Conservation (phyloP, 30 jellyfish, hydroid and myxozoan species). For the Pseudorhiza aurosa region DNA sequence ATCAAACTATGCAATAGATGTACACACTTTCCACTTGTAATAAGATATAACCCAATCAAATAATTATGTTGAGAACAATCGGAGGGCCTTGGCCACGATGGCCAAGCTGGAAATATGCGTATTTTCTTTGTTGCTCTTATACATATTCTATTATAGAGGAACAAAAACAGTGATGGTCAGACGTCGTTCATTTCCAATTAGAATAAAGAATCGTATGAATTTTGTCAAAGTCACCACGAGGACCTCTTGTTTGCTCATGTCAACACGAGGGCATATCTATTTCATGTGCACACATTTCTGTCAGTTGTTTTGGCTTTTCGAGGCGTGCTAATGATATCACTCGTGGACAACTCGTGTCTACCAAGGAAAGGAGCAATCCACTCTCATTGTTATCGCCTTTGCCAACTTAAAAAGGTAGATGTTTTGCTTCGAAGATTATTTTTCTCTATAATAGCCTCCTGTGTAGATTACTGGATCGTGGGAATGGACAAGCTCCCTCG, state of each 20-base stretch:
- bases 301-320: slow-evolving; percentile 59
- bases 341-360: slow-evolving; percentile 40
- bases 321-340: slow-evolving; percentile 60
- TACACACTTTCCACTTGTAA: slow-evolving; percentile 37
- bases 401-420: slow-evolving; percentile 37
- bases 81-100: slow-evolving; percentile 45
- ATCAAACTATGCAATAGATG: slow-evolving; percentile 6
- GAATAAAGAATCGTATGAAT: slow-evolving; percentile 56
- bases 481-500: slow-evolving; percentile 1
- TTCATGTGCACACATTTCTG: slow-evolving; percentile 43
- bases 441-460: slow-evolving; percentile 74
- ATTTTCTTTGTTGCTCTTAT: slow-evolving; percentile 45
- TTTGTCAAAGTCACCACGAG: slow-evolving; percentile 53
- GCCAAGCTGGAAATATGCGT: slow-evolving; percentile 71
- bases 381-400: slow-evolving; percentile 30
- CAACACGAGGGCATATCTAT: slow-evolving; percentile 60
- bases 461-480: slow-evolving; percentile 44
- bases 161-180: slow-evolving; percentile 47
- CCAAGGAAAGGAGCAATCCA: slow-evolving; percentile 50
- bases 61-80: slow-evolving; percentile 41
- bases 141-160: slow-evolving; percentile 59
- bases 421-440: slow-evolving; percentile 43
- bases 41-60: slow-evolving; percentile 42
- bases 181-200: slow-evolving; percentile 63
- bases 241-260: slow-evolving; percentile 57